Evolutionary conservation across 1,140 invertebrate species (phyloP).

Genomic region (Holotrichia oblita): DNA sequence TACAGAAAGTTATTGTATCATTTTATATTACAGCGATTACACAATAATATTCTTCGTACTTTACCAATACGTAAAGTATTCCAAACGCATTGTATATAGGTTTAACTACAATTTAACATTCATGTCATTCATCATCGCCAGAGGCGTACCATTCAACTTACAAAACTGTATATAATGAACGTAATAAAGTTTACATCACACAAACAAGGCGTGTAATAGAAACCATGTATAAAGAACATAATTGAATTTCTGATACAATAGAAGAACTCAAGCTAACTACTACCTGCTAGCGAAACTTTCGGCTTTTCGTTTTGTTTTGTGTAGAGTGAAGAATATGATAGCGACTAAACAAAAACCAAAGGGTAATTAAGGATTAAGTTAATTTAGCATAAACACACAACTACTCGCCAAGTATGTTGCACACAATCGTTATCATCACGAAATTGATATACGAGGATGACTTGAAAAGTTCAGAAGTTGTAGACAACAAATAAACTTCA

Average conservation of each 20-base stretch:
- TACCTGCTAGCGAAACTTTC: background rate
- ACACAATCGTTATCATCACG: too few relatives aligned
- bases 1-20: too few relatives aligned
- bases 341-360: background rate
- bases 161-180: background rate
- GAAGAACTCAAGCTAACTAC: background rate
- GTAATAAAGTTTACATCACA: constrained; percentile 3
- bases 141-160: background rate
- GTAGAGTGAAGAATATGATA: background rate
- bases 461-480: too few relatives aligned
- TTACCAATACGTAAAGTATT: background rate
- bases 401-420: too few relatives aligned
- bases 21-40: too few relatives aligned
- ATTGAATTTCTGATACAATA: background rate
- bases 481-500: too few relatives aligned
- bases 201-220: background rate
- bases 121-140: background rate
- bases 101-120: background rate
- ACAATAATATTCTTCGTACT: background rate
- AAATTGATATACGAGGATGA: too few relatives aligned
- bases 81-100: background rate
- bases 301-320: background rate
- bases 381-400: too few relatives aligned
- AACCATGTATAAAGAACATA: constrained; percentile 5
- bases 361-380: background rate